A percentile compares a stretch with the other conserved stretches of the same genome.
Conservation (phyloP, 2,797 vertebrate genomes). For the Platyrinchus mystaceus region DNA sequence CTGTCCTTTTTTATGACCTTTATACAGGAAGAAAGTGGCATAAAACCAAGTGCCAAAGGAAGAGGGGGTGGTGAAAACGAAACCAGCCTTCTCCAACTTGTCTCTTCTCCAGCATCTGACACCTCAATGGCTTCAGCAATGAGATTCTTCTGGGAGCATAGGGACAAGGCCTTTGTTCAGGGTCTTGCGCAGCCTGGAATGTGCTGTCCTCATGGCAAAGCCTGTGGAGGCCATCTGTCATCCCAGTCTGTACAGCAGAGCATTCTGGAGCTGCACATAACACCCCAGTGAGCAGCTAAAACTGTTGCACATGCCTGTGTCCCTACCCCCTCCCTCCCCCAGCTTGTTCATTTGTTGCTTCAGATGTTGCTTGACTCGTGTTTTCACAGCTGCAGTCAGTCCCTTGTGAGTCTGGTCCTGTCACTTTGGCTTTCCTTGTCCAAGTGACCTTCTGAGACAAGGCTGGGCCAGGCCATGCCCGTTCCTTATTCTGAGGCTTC, state of each 20-base stretch:
- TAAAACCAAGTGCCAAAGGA: neutral
- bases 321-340: neutral
- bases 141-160: neutral
- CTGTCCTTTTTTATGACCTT: neutral
- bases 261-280: neutral
- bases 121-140: neutral
- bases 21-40: neutral
- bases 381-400: neutral
- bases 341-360: neutral
- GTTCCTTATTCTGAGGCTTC: neutral
- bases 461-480: neutral
- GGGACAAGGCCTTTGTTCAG: neutral
- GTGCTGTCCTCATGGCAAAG: neutral
- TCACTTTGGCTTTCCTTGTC: neutral
- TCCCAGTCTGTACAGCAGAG: rapidly evolving
- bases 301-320: neutral
- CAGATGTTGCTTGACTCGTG: neutral
- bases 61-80: neutral
- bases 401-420: neutral
- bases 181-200: neutral
- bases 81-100: neutral
- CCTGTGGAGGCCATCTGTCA: neutral
- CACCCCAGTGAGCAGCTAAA: neutral
- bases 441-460: neutral
- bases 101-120: neutral